Conservation (phyloP, 2,888 invertebrate species). For the Drosophila incognita region DNA sequence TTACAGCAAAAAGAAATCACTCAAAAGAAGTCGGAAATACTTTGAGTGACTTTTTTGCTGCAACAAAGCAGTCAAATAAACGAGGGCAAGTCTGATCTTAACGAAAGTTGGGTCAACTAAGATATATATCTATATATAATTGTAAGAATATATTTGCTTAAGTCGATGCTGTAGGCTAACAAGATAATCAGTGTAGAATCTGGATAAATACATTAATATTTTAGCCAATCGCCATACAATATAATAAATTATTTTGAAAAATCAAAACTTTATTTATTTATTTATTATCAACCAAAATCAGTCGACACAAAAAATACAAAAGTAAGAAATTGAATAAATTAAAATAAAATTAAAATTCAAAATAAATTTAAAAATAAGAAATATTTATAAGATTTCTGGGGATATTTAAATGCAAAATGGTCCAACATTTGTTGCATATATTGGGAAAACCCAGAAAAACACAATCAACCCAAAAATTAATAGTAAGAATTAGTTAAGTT, state of each 20-base stretch:
- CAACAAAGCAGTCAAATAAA: neutral
- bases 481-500: too few relatives aligned
- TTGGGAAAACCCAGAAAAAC: too few relatives aligned
- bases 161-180: neutral
- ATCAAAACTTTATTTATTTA: too few relatives aligned
- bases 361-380: too few relatives aligned
- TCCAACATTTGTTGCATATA: too few relatives aligned
- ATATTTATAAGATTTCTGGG: too few relatives aligned
- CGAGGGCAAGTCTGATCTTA: neutral
- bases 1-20: conserved; percentile 9
- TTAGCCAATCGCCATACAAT: neutral
- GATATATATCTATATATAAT: neutral
- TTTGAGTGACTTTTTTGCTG: conserved; percentile 5
- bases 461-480: too few relatives aligned
- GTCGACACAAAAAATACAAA: too few relatives aligned
- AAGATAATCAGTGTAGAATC: neutral
- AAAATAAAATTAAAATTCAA: too few relatives aligned
- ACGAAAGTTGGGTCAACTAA: neutral
- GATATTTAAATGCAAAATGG: too few relatives aligned
- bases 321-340: too few relatives aligned
- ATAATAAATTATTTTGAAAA: neutral
- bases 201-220: neutral
- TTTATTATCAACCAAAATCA: too few relatives aligned
- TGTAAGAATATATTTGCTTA: neutral
- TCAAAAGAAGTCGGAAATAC: conserved; percentile 6